Evolutionary conservation across 35 echinoderm and acorn worm species (phyloP).

Genomic region (Anneissia japonica): DNA sequence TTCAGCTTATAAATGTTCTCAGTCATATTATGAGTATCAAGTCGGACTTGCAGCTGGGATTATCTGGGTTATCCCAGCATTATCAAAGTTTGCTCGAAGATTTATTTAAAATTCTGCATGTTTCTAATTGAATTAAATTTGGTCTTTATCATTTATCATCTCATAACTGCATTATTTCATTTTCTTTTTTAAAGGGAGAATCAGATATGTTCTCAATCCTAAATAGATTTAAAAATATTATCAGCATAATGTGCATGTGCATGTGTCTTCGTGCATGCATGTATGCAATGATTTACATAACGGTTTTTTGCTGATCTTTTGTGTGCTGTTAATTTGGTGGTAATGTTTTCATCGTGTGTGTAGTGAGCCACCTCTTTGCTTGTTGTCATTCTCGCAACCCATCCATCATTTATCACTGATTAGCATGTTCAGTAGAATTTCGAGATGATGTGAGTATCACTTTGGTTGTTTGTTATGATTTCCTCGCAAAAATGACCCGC

Average conservation of each 20-base stretch:
- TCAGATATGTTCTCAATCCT: no score
- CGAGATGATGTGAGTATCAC: background rate
- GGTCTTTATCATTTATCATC: background rate
- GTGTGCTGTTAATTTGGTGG: no score
- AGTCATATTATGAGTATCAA: background rate
- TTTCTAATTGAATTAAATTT: no score
- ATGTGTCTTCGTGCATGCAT: no score
- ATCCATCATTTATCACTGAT: background rate
- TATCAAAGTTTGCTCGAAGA: background rate
- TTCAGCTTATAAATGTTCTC: background rate
- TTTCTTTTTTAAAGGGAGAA: background rate
- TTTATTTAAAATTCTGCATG: background rate
- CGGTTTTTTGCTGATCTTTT: no score
- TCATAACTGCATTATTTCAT: background rate
- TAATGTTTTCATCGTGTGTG: no score
- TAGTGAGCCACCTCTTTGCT: background rate
- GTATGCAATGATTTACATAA: no score
- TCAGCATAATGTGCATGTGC: no score
- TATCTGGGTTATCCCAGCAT: background rate
- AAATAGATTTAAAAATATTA: no score
- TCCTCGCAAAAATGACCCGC: background rate
- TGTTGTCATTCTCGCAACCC: background rate
- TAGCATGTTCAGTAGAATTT: background rate
- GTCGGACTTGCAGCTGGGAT: background rate
- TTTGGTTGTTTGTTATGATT: background rate